Evolutionary conservation across 2,113 vertebrate genomes (phyloP).

Genomic region (Thalassarche chlororhynchos): DNA sequence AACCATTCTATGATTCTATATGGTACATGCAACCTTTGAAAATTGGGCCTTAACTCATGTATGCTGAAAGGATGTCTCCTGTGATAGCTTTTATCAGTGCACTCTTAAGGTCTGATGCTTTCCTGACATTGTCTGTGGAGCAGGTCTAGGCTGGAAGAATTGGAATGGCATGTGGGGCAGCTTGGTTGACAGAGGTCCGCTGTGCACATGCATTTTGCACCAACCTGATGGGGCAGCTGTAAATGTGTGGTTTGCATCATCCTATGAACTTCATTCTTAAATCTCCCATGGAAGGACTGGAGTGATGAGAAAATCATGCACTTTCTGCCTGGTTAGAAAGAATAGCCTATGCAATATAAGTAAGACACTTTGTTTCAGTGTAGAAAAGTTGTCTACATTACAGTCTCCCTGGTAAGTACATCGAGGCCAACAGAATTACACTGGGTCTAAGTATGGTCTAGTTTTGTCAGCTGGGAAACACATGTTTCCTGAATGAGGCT

Average conservation of each 20-base stretch:
- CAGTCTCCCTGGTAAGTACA: not conserved
- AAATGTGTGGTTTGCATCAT: not conserved
- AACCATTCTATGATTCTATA: not conserved
- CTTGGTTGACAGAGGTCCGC: not conserved
- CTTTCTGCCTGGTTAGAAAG: not conserved
- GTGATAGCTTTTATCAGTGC: not conserved
- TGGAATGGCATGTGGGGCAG: not conserved
- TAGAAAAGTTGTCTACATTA: not conserved
- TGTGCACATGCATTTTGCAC: not conserved
- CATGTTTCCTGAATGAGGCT: not conserved
- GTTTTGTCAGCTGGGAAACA: not conserved
- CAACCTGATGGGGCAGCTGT: not conserved
- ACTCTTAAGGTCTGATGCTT: not conserved
- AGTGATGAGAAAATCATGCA: not conserved
- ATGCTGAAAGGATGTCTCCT: not conserved
- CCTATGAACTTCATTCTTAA: not conserved
- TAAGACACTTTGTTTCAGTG: not conserved
- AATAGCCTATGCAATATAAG: not conserved
- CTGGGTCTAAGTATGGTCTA: not conserved
- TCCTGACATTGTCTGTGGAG: not conserved
- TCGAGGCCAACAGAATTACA: not conserved
- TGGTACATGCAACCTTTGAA: not conserved
- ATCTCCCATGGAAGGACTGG: not conserved
- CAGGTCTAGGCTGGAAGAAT: not conserved
- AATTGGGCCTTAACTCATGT: not conserved